A percentile compares a stretch with the other conserved stretches of the same genome.
Evolutionary conservation across 2,113 vertebrate species (phyloP).

Genomic region (Pontoporia blainvillei): DNA sequence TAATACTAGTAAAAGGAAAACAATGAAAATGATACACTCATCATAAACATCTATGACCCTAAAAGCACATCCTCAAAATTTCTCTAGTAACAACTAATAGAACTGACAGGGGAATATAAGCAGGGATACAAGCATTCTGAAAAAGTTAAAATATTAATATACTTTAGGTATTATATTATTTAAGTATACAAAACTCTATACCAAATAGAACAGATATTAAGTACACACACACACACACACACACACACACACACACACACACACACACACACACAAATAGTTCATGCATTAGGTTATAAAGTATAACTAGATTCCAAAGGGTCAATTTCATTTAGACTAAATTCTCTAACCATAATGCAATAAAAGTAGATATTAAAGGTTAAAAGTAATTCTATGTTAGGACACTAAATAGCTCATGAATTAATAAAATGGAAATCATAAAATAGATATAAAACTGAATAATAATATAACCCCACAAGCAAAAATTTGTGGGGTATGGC

Average conservation of each 20-base stretch:
- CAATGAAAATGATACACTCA: neutral
- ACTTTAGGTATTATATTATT: neutral
- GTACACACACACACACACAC: neutral
- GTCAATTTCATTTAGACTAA: neutral
- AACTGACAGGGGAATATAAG: neutral
- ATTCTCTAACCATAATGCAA: neutral
- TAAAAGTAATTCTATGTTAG: neutral
- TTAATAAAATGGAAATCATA: conserved; percentile 12
- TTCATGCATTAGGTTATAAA: neutral
- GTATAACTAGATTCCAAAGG: neutral
- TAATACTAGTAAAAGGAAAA: neutral
- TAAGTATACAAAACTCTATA: neutral
- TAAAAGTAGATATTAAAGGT: neutral
- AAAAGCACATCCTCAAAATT: neutral
- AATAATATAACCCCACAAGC: neutral
- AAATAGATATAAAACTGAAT: neutral
- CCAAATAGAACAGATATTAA: neutral
- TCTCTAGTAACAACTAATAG: neutral
- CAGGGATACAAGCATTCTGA: neutral
- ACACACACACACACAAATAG: neutral
- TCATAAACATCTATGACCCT: neutral
- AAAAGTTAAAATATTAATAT: neutral
- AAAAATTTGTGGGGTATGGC: neutral
- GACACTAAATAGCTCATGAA: neutral
- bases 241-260: neutral